phyloP scores from a whole-genome alignment of 53 echinoderm and acorn worm species.

The Patiria pectinifera region DNA sequence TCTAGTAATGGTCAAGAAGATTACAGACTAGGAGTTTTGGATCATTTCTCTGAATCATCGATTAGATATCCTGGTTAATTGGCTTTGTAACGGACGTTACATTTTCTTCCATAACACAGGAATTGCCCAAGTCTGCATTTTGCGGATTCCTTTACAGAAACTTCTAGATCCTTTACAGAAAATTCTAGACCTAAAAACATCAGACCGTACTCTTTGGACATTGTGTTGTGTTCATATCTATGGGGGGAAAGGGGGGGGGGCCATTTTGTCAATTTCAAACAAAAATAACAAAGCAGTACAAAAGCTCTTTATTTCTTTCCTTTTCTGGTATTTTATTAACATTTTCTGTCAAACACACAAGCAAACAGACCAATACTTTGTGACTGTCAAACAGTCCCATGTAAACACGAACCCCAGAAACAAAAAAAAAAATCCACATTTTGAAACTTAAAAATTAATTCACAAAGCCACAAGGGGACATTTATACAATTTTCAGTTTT shows the following conservation, averaged over 20 bases:
- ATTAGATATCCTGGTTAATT: no score
- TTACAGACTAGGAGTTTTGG: no score
- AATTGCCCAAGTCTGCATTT: no score
- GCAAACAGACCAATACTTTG: constrained; percentile 21
- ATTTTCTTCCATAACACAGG: no score
- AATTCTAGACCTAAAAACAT: no score
- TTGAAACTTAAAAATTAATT: background rate
- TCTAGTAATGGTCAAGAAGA: no score
- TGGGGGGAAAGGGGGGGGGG: background rate
- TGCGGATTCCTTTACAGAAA: no score
- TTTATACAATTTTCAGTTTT: constrained; percentile 14
- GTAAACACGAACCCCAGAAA: background rate
- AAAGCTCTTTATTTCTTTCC: background rate
- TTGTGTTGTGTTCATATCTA: no score
- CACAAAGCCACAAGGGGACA: background rate
- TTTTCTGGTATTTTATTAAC: constrained; percentile 13
- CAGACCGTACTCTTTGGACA: no score
- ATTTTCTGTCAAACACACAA: constrained; percentile 33
- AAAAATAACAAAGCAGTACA: background rate
- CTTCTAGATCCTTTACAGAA: no score
- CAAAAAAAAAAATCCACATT: background rate
- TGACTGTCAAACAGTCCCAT: constrained; percentile 30
- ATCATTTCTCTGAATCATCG: no score
- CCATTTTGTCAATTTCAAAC: background rate
- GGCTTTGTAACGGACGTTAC: no score